phyloP scores from a whole-genome alignment of 2,888 invertebrate species.

The Elysia crispata region DNA sequence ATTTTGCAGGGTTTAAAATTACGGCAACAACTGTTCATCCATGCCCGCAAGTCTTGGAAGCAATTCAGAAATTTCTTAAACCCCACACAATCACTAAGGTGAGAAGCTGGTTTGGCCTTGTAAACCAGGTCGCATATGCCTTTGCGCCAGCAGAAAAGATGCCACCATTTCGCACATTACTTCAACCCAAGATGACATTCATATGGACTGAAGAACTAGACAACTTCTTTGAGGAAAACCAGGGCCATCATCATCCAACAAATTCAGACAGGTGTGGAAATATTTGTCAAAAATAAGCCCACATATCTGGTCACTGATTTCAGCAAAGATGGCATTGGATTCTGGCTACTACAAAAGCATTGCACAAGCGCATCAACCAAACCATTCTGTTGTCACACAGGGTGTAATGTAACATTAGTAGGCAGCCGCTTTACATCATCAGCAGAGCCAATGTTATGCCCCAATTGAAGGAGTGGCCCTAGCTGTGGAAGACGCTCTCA shows the following conservation, averaged over 20 bases:
- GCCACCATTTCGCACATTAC: too few relatives aligned
- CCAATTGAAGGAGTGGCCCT: too few relatives aligned
- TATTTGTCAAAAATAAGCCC: conserved; percentile 57
- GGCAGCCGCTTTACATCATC: conserved; percentile 57
- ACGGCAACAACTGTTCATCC: conserved; percentile 50
- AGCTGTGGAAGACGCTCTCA: conserved; percentile 20
- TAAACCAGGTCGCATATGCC: too few relatives aligned
- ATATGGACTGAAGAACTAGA: too few relatives aligned
- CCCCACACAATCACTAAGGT: too few relatives aligned
- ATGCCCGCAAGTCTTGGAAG: conserved; percentile 49
- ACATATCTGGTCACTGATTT: too few relatives aligned
- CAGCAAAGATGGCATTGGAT: conserved; percentile 26
- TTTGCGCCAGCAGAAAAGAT: too few relatives aligned
- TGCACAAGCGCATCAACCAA: background rate
- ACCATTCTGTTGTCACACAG: conserved; percentile 53
- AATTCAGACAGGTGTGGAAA: conserved; percentile 58
- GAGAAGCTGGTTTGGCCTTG: too few relatives aligned
- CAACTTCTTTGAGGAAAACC: conserved; percentile 36
- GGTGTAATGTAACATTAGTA: conserved; percentile 54
- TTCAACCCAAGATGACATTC: too few relatives aligned
- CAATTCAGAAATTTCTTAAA: conserved; percentile 37
- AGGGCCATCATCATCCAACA: conserved; percentile 33
- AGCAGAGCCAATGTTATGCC: too few relatives aligned
- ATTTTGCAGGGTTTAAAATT: conserved; percentile 59
- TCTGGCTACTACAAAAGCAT: too few relatives aligned